Percentiles rank a stretch among this genome's conserved stretches.
Evolutionary conservation across 1,140 invertebrate genomes (phyloP).

Genomic region (Bombus sibiricus): DNA sequence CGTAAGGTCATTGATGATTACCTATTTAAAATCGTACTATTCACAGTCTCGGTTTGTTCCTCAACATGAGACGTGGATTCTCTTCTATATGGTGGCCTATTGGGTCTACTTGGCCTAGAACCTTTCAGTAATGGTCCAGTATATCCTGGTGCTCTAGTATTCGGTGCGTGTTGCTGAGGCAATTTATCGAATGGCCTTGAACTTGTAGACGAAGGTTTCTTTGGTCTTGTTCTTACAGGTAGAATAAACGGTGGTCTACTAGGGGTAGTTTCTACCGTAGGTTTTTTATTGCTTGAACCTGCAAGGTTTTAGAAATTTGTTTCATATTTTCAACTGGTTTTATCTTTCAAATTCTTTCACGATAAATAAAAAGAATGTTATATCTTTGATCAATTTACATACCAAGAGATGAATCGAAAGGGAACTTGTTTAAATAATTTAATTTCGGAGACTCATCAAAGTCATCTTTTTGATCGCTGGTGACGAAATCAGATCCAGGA

Average conservation of each 20-base stretch:
- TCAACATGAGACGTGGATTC: conserved; percentile 75
- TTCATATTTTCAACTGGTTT: neutral
- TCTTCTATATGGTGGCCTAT: conserved; percentile 77
- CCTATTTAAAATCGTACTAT: conserved; percentile 49
- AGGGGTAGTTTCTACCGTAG: conserved; percentile 63
- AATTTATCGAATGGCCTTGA: conserved; percentile 78
- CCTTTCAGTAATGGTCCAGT: conserved; percentile 73
- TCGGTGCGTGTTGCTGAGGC: conserved; percentile 80
- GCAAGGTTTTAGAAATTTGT: neutral
- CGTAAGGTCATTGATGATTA: conserved; percentile 6
- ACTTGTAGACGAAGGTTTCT: conserved; percentile 65
- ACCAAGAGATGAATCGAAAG: conserved; percentile 65
- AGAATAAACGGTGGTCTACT: conserved; percentile 65
- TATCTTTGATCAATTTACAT: conserved; percentile 5
- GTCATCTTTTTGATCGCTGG: conserved; percentile 69
- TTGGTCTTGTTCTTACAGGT: conserved; percentile 66
- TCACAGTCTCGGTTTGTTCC: conserved; percentile 52
- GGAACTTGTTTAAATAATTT: conserved; percentile 64
- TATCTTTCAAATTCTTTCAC: neutral
- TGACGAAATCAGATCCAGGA: conserved; percentile 77
- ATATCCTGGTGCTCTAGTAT: conserved; percentile 80
- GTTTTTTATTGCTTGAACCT: conserved; percentile 72
- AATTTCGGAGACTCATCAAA: conserved; percentile 55
- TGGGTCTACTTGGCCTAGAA: conserved; percentile 69
- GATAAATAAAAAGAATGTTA: neutral